Base-by-base conservation (phyloP, 2,797 vertebrate genomes). In the Takifugu ocellatus region DNA sequence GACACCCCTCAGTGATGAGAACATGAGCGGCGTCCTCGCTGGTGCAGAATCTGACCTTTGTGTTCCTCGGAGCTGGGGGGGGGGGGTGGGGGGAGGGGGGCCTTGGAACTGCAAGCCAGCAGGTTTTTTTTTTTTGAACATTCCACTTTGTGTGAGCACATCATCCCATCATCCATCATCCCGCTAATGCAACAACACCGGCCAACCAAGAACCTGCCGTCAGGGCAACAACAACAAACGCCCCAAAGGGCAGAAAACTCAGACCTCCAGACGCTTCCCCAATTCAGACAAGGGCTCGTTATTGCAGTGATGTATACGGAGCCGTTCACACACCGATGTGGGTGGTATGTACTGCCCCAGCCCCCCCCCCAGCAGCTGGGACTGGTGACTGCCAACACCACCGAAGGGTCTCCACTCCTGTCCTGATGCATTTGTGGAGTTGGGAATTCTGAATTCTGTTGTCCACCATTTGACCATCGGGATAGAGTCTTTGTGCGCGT, bases 71-170 rank as follows among this genome's bases (percentile, higher is more conserved):
- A 78, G 79, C 9, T 50, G 75, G 75, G 52, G 58, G 21, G 75
- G 75, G 52, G 58, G 21, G 21, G 21, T 21, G 21, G 21, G 21
- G 21, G 21, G 21, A 21, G 21, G 21, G 21, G 21, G 21, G 73
- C 72, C 62, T 61, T 59, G 52, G 46, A 82, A 57, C 74, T 84
- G 82, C 85, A 74, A 84, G 78, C 88, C 87, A 88, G 84, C 84
- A 5, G 0, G 31, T 33, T 29, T 29, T 29, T 29, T 29, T 29
- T 29, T 29, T 29, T 29, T 29, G 1, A 29, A 33, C 6, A 4
- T 21, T 21, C 17, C 11, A 62, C 59, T 72, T 58, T 77, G 75
- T 75, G 75, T 75, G 74, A 84, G 80, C 79, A 66, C 52, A 60
- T 75, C 21, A 21, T 21, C 21, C 83, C 16, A 21, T 60, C 54